These are phyloP conservation scores for Formica aserva DNA, from an alignment of 2,888 invertebrate species.

Conservation along the genomic window DNA sequence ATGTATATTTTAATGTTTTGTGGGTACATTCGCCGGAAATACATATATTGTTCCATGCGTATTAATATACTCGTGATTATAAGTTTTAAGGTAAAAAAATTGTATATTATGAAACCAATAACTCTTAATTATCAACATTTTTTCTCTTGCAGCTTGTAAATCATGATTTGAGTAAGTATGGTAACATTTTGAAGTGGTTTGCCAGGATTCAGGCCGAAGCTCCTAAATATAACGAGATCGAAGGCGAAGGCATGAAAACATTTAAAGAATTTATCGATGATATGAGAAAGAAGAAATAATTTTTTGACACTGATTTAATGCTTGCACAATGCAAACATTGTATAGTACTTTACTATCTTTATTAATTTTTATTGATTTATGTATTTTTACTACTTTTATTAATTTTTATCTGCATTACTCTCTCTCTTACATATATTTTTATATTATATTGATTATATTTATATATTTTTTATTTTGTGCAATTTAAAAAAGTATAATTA, in stretches of 20 bases:
- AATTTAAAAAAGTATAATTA: not conserved
- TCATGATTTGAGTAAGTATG: slow-evolving; percentile 90
- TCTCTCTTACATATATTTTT: not conserved
- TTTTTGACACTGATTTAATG: not conserved
- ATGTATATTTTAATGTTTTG: too few species aligned
- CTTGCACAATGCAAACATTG: not conserved
- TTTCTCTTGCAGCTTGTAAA: slow-evolving; percentile 83
- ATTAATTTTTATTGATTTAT: not conserved
- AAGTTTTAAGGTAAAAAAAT: not conserved
- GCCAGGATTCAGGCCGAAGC: slow-evolving; percentile 87
- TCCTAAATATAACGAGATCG: slow-evolving; percentile 87
- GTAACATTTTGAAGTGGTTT: slow-evolving; percentile 90
- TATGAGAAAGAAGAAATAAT: slow-evolving; percentile 74
- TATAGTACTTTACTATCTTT: not conserved
- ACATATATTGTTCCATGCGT: too few species aligned
- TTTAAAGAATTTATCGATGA: slow-evolving; percentile 78
- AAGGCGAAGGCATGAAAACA: slow-evolving; percentile 77
- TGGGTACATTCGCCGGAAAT: not conserved
- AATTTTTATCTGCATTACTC: too few species aligned
- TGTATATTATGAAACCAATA: not conserved
- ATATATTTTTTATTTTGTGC: not conserved
- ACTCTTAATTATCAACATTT: not conserved
- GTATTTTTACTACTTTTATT: not conserved
- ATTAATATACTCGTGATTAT: not conserved
- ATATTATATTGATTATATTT: too few species aligned